A percentile compares a stretch with the other conserved stretches of the same genome.
Conservation (phyloP, 2,888 invertebrate species). For the Meiosimyza platycephala region DNA sequence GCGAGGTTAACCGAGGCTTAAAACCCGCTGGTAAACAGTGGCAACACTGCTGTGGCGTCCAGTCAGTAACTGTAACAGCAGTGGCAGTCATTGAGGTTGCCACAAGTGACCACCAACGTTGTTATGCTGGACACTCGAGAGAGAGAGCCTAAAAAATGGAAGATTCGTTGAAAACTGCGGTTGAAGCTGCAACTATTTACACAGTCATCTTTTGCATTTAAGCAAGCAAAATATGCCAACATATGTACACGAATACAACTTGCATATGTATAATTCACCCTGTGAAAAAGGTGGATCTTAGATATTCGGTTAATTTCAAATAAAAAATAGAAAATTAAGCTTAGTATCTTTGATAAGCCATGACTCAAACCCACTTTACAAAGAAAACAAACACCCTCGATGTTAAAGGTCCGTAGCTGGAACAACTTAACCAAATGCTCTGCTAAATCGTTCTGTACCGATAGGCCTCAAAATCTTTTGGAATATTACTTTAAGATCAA, state of each 20-base stretch:
- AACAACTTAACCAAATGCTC: no score
- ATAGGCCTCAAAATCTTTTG: no score
- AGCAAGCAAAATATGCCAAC: background rate
- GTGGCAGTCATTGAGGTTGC: constrained; percentile 40
- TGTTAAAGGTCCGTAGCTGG: no score
- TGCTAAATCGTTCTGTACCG: background rate
- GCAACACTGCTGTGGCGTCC: constrained; percentile 8
- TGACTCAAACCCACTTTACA: no score
- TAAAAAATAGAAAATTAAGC: no score
- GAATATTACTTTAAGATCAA: background rate
- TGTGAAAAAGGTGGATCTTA: no score
- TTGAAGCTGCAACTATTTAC: constrained; percentile 21
- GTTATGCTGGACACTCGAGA: background rate
- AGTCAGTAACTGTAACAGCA: constrained; percentile 20
- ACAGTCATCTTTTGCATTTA: constrained; percentile 31
- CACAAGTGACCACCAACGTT: constrained; percentile 56
- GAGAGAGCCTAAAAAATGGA: no score
- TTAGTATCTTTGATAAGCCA: no score
- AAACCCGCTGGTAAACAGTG: constrained; percentile 21
- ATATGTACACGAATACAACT: background rate
- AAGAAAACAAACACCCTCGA: no score
- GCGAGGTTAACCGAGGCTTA: constrained; percentile 2
- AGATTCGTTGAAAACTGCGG: no score
- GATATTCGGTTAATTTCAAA: no score
- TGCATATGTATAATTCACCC: background rate